Conservation (phyloP, 2,888 invertebrate genomes). For the Cyrtodaria siliqua region DNA sequence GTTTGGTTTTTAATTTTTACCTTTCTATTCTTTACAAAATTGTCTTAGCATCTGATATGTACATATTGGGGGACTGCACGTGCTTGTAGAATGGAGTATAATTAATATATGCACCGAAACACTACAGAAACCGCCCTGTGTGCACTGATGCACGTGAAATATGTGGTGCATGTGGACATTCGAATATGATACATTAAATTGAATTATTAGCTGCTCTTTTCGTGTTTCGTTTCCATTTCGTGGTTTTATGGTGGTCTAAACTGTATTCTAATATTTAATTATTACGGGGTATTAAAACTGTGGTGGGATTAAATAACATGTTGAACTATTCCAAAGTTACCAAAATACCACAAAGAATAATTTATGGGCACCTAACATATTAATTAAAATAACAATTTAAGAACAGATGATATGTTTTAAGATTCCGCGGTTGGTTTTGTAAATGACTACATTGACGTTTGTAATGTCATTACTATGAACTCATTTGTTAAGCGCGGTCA, state of each 20-base stretch:
- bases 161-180: not conserved
- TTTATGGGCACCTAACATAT: not conserved
- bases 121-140: too few relatives aligned
- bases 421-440: not conserved
- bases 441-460: not conserved
- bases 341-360: not conserved
- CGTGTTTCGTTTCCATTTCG: too few relatives aligned
- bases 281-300: conserved; percentile 10
- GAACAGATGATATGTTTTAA: not conserved
- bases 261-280: not conserved
- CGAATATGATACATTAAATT: not conserved
- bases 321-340: not conserved
- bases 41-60: too few relatives aligned
- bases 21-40: too few relatives aligned
- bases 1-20: too few relatives aligned
- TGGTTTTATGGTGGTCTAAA: not conserved
- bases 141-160: too few relatives aligned
- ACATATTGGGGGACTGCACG: too few relatives aligned
- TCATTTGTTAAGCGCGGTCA: conserved; percentile 22
- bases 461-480: too few relatives aligned
- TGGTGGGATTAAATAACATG: conserved; percentile 4
- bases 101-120: too few relatives aligned
- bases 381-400: not conserved
- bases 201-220: too few relatives aligned
- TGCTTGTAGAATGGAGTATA: too few relatives aligned